Conservation (phyloP, 2,888 invertebrate species). For the Agonopterix arenella region DNA sequence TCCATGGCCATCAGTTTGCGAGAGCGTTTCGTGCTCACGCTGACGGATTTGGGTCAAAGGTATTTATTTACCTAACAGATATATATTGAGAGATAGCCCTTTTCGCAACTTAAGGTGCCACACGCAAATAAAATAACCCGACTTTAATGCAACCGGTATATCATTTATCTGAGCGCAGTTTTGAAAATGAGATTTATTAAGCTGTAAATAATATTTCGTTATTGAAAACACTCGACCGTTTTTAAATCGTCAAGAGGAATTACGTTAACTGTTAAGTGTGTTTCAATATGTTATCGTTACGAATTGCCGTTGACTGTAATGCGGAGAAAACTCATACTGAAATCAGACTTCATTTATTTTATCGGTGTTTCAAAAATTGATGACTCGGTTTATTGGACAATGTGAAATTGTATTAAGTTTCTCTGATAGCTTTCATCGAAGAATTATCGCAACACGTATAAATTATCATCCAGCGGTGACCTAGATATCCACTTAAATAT, state of each 20-base stretch:
- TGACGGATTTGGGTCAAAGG: slow-evolving; percentile 59
- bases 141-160: slow-evolving; percentile 29
- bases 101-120: slow-evolving; percentile 36
- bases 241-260: slow-evolving; percentile 49
- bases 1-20: slow-evolving; percentile 36
- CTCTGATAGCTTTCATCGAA: slow-evolving; percentile 11
- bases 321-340: slow-evolving; percentile 44
- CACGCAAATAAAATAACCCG: slow-evolving; percentile 35
- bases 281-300: slow-evolving; percentile 55
- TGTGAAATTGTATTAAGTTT: slow-evolving; percentile 14
- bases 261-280: slow-evolving; percentile 52
- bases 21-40: slow-evolving; percentile 35
- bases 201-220: slow-evolving; percentile 48
- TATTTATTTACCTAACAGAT: slow-evolving; percentile 62
- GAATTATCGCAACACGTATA: slow-evolving; percentile 6
- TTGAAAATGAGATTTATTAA: slow-evolving; percentile 47
- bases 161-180: slow-evolving; percentile 23
- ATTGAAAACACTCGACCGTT: slow-evolving; percentile 40
- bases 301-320: slow-evolving; percentile 39
- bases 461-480: slow-evolving; percentile 1
- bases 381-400: slow-evolving; percentile 21
- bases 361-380: slow-evolving; percentile 33
- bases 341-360: slow-evolving; percentile 36
- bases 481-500: slow-evolving; percentile 1
- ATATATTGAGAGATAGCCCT: slow-evolving; percentile 37